Base-by-base conservation (phyloP, 30 jellyfish, hydroid and myxozoan genomes). In the Cassiopea andromeda region DNA sequence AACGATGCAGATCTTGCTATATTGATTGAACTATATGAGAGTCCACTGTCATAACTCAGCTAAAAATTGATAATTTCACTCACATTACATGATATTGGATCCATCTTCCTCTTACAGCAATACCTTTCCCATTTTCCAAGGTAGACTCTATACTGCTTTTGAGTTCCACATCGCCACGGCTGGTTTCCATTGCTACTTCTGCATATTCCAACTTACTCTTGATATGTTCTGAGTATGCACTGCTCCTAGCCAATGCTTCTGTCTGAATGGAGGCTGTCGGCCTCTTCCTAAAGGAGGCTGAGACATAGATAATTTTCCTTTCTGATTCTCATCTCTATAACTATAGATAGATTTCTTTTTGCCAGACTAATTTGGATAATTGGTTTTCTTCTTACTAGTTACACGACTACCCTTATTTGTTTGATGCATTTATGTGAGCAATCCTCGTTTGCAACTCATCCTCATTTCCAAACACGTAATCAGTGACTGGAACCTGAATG, bases 141-240 rank as follows among this genome's bases (percentile, higher is more conserved):
- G 60, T 59, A 49, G 38, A 70, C 46, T 49, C 58, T 49, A 66
- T 82, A 82, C 73, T 82, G 84, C 66, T 84, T 84, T 58, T 14
- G 19, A 1, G 92, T 84, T 38, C 92, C 92, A 14, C 59, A 14
- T 69, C 92, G 45, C 92, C 92, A 84, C 6, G 61, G 15, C 18
- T 69, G 16, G 38, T 9, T 46, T 71, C 38, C 80, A 27, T 13
- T 9, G 80, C 13, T 71, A 13, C 13, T 71, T 0, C 46, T 71
- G 19, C 46, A 27, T 46, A 13, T 46, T 12, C 38, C 80, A 27
- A 9, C 80, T 71, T 16, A 46, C 0, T 27, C 46, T 13, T 46
- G 17, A 13, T 71, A 27, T 71, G 17, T 46, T 46, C 38, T 27
- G 38, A 27, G 38, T 27, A 27, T 27, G 38, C 38, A 27, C 38